Evolutionary conservation across 2,888 invertebrate genomes (phyloP), one percentile per base, ranked within the genome.

Genomic region (Eupeodes latifasciatus): DNA sequence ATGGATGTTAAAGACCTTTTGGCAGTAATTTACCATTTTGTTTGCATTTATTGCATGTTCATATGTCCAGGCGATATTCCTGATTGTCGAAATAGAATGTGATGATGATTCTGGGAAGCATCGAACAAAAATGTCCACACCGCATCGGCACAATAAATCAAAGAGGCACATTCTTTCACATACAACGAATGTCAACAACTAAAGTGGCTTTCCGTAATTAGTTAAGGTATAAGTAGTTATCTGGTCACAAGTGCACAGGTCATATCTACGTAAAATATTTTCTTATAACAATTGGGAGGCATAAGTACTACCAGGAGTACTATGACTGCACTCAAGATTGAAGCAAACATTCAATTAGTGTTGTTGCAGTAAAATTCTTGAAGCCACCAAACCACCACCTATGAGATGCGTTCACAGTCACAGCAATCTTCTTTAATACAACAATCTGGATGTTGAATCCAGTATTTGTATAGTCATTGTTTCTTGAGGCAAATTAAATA

Each of bases 41-140:
- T 72, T 77, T 77, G 77, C 64, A 53, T 67, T 71, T 62, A 19
- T 12, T 57, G 19, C 19, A 19, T 19, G 19, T 19, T 19, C 19
- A 19, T 19, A 19, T 19, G 9, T 40, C 14, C 14, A 14, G 14
- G 27, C 64, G 16, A 59, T 19, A 19, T 19, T 1, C 19, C 19
- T 19, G 19, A 19, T 59, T 57, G 49, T 57, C 71, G 69, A 71
- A 55, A 64, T 19, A 36, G 55, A 72, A 80, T 62, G 51, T 67
- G 5, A 40, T 5, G 55, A n/a, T 71, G 76, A 77, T 69, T 76
- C 75, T 40, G 36, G 62, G 69, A 75, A 62, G 61, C 47, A 55
- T 47, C 16, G n/a, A 34, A 16, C 12, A 61, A 79, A n/a, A 67
- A 71, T 71, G 47, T 61, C 76, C 61, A 47, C 62, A 69, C 40